Percentiles rank a stretch among this genome's conserved stretches.
phyloP scores from a whole-genome alignment of 2,797 vertebrate species.

The Pseudochirops cupreus region DNA sequence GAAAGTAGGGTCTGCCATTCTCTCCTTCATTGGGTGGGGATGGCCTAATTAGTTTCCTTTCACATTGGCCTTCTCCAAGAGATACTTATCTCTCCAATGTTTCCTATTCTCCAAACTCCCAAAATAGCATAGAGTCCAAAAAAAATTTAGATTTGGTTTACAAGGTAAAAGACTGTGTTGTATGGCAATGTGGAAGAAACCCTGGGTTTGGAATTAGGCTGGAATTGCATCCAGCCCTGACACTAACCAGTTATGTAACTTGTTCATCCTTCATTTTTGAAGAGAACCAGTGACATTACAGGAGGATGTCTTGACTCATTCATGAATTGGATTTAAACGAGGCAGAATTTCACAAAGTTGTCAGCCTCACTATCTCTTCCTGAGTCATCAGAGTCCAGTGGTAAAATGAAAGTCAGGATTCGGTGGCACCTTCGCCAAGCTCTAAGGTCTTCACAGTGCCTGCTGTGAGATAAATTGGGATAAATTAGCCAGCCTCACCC shows the following conservation, averaged over 20 bases:
- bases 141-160: not conserved
- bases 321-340: not conserved
- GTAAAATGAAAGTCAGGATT: not conserved
- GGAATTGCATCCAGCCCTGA: not conserved
- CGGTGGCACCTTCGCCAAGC: no score
- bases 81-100: not conserved
- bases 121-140: not conserved
- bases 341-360: not conserved
- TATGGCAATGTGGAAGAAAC: not conserved
- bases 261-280: not conserved
- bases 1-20: not conserved
- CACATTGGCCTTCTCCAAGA: not conserved
- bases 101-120: not conserved
- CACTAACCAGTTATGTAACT: not conserved
- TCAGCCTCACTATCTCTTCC: not conserved
- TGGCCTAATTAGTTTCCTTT: not conserved
- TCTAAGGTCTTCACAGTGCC: no score
- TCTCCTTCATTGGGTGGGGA: not conserved
- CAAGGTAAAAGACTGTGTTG: not conserved
- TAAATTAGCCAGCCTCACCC: not conserved
- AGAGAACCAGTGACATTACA: not conserved
- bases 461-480: not conserved
- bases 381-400: not conserved
- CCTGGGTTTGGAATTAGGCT: not conserved
- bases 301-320: not conserved